Conservation (phyloP, 2,113 vertebrate species). For the Pelobates fuscus region DNA sequence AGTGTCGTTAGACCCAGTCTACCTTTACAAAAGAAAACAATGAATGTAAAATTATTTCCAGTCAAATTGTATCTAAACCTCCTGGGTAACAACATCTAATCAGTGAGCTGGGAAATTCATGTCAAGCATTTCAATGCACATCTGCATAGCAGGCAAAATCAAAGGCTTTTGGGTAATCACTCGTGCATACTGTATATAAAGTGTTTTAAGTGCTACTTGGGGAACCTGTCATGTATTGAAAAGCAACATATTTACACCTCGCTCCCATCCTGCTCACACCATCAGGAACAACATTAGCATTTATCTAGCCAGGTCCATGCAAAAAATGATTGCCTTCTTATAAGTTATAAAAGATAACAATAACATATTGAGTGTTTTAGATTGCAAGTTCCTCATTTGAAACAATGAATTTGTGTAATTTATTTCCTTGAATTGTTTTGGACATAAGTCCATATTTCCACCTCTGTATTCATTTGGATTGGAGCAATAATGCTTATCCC, state of each 20-base stretch:
- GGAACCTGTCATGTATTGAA: slow-evolving; percentile 6
- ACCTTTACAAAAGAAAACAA: slow-evolving; percentile 39
- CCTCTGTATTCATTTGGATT: no score
- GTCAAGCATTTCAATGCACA: slow-evolving; percentile 48
- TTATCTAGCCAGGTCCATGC: background rate
- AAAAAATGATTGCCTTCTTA: background rate
- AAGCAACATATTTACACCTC: slow-evolving; percentile 13
- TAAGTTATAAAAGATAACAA: no score
- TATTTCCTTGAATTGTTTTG: no score
- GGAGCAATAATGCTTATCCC: no score
- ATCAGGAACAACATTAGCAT: background rate
- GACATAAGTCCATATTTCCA: no score
- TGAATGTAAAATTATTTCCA: slow-evolving; percentile 36
- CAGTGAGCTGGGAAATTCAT: slow-evolving; percentile 54
- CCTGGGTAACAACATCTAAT: slow-evolving; percentile 52
- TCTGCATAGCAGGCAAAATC: slow-evolving; percentile 56
- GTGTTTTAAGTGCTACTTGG: slow-evolving; percentile 46
- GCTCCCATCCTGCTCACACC: background rate
- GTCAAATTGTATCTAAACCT: slow-evolving; percentile 26
- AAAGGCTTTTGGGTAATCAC: slow-evolving; percentile 55
- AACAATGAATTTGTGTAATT: no score
- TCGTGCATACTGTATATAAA: slow-evolving; percentile 52
- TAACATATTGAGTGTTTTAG: no score
- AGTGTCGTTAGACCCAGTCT: slow-evolving; percentile 28
- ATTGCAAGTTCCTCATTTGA: no score